A percentile compares a stretch with the other conserved stretches of the same genome.
These are phyloP conservation scores for Calameuta pallipes DNA, from an alignment of 2,888 invertebrate species.

Conservation along the genomic window DNA sequence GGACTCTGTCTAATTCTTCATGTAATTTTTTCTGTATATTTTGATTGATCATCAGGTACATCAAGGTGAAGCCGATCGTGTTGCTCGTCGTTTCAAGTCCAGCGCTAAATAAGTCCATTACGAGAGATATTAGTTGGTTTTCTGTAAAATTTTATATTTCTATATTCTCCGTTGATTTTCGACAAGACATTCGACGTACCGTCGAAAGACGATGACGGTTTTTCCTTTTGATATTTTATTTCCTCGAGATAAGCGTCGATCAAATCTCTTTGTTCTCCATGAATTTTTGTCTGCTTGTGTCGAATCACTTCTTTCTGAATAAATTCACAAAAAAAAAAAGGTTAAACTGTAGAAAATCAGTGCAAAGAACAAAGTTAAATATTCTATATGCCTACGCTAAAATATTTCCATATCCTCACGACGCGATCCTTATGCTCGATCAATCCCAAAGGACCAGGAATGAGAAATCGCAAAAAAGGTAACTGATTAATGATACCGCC, in stretches of 20 bases:
- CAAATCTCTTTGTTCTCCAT: constrained; percentile 45
- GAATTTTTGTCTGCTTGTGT: constrained; percentile 43
- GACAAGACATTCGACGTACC: constrained; percentile 32
- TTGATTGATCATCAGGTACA: constrained; percentile 42
- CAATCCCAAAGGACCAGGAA: constrained; percentile 74
- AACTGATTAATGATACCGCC: constrained; percentile 77
- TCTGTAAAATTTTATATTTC: constrained; percentile 9
- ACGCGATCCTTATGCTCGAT: constrained; percentile 68
- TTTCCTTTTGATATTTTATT: constrained; percentile 41
- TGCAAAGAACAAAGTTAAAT: not conserved
- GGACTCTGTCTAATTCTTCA: constrained; percentile 43
- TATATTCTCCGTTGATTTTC: constrained; percentile 7
- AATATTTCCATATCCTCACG: constrained; percentile 69
- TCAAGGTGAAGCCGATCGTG: constrained; percentile 34
- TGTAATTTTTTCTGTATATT: constrained; percentile 39
- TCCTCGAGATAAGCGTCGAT: constrained; percentile 57
- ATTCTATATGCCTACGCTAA: constrained; percentile 61
- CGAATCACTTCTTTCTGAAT: constrained; percentile 44
- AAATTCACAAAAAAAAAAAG: not conserved
- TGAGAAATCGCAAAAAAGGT: constrained; percentile 75
- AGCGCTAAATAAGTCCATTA: constrained; percentile 38
- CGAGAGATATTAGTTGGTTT: constrained; percentile 26
- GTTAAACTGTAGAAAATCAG: not conserved
- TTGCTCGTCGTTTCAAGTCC: constrained; percentile 41
- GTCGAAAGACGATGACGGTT: constrained; percentile 45